Evolutionary conservation across 1,140 invertebrate genomes (phyloP).

Genomic region (Xylocopa sonorina): DNA sequence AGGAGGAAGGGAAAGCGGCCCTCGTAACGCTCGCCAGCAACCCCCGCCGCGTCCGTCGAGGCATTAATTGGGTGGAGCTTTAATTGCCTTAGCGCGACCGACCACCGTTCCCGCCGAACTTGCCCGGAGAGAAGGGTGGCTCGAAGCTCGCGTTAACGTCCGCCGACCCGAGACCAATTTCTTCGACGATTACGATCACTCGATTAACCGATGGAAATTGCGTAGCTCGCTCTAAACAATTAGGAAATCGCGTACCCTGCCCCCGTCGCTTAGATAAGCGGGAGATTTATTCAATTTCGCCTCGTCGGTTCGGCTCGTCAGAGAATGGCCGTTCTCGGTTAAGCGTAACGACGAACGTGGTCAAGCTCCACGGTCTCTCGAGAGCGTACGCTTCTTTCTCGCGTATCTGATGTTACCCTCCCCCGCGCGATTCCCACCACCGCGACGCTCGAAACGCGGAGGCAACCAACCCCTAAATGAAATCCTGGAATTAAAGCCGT

Average conservation of each 20-base stretch:
- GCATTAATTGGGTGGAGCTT: constrained; percentile 78
- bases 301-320: too few species aligned
- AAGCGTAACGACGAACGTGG: constrained; percentile 20
- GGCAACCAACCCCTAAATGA: constrained; percentile 71
- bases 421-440: neutral
- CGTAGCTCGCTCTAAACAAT: neutral
- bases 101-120: constrained; percentile 39
- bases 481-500: constrained; percentile 81
- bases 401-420: neutral
- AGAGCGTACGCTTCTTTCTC: constrained; percentile 9
- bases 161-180: constrained; percentile 31
- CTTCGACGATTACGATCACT: constrained; percentile 28
- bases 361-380: constrained; percentile 12
- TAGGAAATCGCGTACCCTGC: neutral
- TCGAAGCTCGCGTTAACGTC: constrained; percentile 37
- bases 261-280: too few species aligned
- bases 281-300: too few species aligned
- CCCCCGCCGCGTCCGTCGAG: constrained; percentile 56
- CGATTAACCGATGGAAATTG: constrained; percentile 39
- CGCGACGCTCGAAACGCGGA: constrained; percentile 21
- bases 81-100: constrained; percentile 76
- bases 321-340: too few species aligned
- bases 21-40: constrained; percentile 59
- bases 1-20: constrained; percentile 29
- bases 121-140: constrained; percentile 23